Base-by-base conservation (phyloP, 30 jellyfish, hydroid and myxozoan genomes). In the Morbakka virulenta region DNA sequence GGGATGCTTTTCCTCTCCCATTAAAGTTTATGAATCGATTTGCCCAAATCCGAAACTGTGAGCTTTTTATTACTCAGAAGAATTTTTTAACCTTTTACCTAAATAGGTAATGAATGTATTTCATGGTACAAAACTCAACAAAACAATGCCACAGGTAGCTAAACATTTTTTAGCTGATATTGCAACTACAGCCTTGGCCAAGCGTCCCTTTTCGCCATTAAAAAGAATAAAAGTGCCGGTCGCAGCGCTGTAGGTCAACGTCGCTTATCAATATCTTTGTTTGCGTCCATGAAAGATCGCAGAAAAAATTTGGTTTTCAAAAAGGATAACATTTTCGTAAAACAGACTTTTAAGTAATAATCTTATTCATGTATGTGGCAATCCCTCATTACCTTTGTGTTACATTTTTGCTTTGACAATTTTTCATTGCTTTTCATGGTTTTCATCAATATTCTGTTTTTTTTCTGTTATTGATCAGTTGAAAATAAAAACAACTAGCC, bases 181-280 rank as follows among this genome's bases (percentile, higher is more conserved):
- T 35, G 79, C 87, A 0, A 62, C 80, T 3, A 11, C 70, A 11
- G n/a, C n/a, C n/a, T 30, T 68, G n/a, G 78, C 48, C 2, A 69
- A 57, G 49, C 87, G 78, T 14, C 62, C 70, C 0, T 76, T 62
- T 48, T 76, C 87, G 29, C 79, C 87, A 14, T 41, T 74, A 4
- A 50, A 74, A 35, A 30, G 77, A n/a, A 74, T 51, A 50, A 29
- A 27, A 74, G 31, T 24, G 85, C 74, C 31, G 50, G 2, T 51
- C 35, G 85, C 51, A 74, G 32, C 33, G 30, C 77, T 2, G 52
- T 74, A 63, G 63, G 77, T 4, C 77, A 74, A 32, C 21, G 32
- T 28, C 77, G 77, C 32, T 74, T 27, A 20, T 50, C 74, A 22
- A 74, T 74, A 25, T 62, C 50, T 25, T 24, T 2, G 33, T 74